phyloP scores from a whole-genome alignment of 2,888 invertebrate species.

The Brachyptera putata region DNA sequence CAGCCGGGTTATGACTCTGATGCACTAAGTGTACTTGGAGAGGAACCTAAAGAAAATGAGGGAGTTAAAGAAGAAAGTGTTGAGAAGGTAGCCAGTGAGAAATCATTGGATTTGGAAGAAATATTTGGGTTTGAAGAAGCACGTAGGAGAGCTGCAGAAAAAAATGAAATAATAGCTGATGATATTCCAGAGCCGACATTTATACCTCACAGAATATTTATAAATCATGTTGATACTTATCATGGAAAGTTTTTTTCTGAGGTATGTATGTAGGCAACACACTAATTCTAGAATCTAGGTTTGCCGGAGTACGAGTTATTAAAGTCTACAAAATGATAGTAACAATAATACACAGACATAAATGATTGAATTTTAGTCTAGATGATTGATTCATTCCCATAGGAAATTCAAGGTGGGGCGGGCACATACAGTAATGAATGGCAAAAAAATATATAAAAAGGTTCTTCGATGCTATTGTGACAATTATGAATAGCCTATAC shows the following conservation, averaged over 20 bases:
- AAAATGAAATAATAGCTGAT: not conserved
- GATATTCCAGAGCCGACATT: slow-evolving; percentile 37
- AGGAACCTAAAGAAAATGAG: too few relatives aligned
- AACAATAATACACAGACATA: not conserved
- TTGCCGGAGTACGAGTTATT: too few relatives aligned
- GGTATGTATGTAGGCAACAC: slow-evolving; percentile 39
- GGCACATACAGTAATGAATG: too few relatives aligned
- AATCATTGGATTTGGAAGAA: slow-evolving; percentile 25
- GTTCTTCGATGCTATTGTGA: too few relatives aligned
- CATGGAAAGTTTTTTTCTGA: slow-evolving; percentile 51
- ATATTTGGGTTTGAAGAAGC: slow-evolving; percentile 29
- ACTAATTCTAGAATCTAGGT: too few relatives aligned
- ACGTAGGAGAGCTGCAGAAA: slow-evolving; percentile 12
- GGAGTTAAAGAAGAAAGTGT: too few relatives aligned
- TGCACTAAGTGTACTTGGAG: too few relatives aligned
- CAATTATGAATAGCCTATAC: too few relatives aligned
- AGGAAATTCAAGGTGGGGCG: too few relatives aligned
- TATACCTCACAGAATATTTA: slow-evolving; percentile 52
- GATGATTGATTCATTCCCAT: too few relatives aligned
- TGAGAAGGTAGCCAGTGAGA: slow-evolving; percentile 2
- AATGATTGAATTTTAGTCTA: not conserved
- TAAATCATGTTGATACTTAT: slow-evolving; percentile 59
- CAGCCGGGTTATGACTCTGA: too few relatives aligned
- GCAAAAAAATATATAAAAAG: too few relatives aligned
- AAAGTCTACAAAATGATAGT: not conserved